Evolutionary conservation across 1,140 invertebrate species (phyloP).

Genomic region (Drosophila ironensis): DNA sequence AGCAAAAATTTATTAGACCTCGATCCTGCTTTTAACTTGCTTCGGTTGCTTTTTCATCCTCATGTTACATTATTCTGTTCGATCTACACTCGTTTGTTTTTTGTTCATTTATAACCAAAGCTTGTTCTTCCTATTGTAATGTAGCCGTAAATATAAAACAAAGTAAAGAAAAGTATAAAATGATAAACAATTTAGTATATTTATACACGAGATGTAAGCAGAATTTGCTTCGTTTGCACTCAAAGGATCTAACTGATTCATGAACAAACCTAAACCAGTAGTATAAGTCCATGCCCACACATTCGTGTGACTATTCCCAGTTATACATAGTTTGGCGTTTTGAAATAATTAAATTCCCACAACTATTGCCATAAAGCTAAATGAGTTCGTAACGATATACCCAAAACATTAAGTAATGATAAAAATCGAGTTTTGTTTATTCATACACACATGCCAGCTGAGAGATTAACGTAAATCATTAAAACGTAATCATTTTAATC

Average conservation of each 20-base stretch:
- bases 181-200: conserved; percentile 17
- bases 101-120: conserved; percentile 69
- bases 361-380: conserved; percentile 43
- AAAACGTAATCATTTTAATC: conserved; percentile 58
- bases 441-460: conserved; percentile 41
- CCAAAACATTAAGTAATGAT: conserved; percentile 24
- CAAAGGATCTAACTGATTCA: conserved; percentile 51
- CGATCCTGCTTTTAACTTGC: conserved; percentile 2
- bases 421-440: conserved; percentile 38
- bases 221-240: conserved; percentile 46
- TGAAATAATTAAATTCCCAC: conserved; percentile 16
- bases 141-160: conserved; percentile 48
- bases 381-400: conserved; percentile 26
- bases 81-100: conserved; percentile 12
- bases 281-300: conserved; percentile 25
- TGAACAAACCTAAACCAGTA: conserved; percentile 48
- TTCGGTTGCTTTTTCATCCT: neutral
- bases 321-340: conserved; percentile 4
- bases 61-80: neutral
- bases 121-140: conserved; percentile 76
- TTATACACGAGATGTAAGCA: conserved; percentile 33
- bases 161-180: conserved; percentile 30
- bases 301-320: conserved; percentile 6
- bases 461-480: conserved; percentile 67
- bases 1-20: conserved; percentile 15